These are phyloP conservation scores for Thunnus maccoyii DNA, from an alignment of 2,113 vertebrate species.

Conservation along the genomic window DNA sequence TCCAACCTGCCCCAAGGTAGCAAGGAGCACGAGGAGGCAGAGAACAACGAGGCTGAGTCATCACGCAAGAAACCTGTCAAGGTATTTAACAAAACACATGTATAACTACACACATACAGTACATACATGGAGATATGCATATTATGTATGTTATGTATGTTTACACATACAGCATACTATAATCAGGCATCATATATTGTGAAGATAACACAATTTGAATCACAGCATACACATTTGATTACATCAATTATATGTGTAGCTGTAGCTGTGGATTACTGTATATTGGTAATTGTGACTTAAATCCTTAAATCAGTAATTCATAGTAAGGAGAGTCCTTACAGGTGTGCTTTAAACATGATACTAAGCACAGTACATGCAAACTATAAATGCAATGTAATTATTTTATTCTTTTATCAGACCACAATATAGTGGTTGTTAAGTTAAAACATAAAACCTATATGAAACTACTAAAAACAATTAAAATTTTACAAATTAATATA, in stretches of 20 bases:
- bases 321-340: not conserved
- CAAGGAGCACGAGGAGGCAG: slow-evolving; percentile 96
- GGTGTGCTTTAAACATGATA: too few species aligned
- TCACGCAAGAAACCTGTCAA: slow-evolving; percentile 83
- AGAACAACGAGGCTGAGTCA: slow-evolving; percentile 93
- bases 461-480: too few species aligned
- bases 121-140: not conserved
- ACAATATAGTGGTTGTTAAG: too few species aligned
- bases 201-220: not conserved
- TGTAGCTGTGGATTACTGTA: not conserved
- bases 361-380: too few species aligned
- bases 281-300: not conserved
- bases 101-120: not conserved
- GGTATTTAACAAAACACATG: slow-evolving; percentile 52
- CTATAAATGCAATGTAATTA: too few species aligned
- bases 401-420: too few species aligned
- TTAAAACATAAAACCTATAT: too few species aligned
- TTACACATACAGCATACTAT: not conserved
- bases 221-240: not conserved
- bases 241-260: not conserved
- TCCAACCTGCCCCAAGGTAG: slow-evolving; percentile 97
- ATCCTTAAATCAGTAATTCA: not conserved
- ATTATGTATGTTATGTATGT: not conserved
- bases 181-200: not conserved
- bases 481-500: too few species aligned